A percentile compares a stretch with the other conserved stretches of the same genome.
phyloP scores from a whole-genome alignment of 2,888 invertebrate species.

The Ectobius pallidus region DNA sequence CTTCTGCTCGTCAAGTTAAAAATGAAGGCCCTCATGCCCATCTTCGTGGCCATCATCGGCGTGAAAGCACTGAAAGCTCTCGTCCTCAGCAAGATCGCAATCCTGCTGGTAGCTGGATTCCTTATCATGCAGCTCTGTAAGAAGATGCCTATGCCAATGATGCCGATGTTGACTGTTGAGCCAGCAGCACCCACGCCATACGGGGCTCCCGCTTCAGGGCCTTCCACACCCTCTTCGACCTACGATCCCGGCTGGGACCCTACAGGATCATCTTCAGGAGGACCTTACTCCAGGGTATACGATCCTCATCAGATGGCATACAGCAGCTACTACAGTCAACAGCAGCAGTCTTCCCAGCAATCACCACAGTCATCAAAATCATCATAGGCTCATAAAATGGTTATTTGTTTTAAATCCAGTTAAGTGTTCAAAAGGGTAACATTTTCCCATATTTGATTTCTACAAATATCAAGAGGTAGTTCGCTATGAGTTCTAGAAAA shows the following conservation, averaged over 20 bases:
- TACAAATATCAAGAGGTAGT: no score
- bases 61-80: conserved; percentile 84
- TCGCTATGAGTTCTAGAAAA: no score
- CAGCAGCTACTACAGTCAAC: conserved; percentile 46
- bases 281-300: conserved; percentile 80
- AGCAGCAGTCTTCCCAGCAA: conserved; percentile 23
- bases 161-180: conserved; percentile 52
- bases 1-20: conserved; percentile 81
- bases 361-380: not conserved
- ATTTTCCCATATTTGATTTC: no score
- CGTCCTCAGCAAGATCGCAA: conserved; percentile 82
- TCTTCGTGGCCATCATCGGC: conserved; percentile 77
- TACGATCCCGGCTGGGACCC: conserved; percentile 72
- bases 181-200: conserved; percentile 42
- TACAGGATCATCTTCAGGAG: conserved; percentile 58
- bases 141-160: conserved; percentile 80
- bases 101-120: conserved; percentile 81
- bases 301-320: conserved; percentile 51
- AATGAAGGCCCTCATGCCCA: conserved; percentile 83
- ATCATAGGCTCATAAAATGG: no score
- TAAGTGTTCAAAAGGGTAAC: no score
- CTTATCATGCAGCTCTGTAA: conserved; percentile 78
- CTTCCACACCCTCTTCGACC: conserved; percentile 33
- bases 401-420: no score
- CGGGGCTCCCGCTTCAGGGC: conserved; percentile 40